Conservation (phyloP, 2,797 vertebrate genomes). For the Leucoraja ocellata region DNA sequence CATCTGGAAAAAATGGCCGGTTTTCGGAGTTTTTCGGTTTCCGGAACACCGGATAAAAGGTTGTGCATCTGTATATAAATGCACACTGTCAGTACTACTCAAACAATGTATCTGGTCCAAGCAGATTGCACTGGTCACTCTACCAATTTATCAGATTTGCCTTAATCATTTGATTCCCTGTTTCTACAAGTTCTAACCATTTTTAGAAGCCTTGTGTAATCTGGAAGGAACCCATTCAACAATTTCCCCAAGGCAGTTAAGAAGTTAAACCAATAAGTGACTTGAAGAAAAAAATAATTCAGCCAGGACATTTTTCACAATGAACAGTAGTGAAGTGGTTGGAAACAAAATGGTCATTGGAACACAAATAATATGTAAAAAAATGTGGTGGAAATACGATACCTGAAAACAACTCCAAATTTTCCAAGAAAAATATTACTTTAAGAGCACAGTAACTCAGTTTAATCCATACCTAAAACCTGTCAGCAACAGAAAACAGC, state of each 20-base stretch:
- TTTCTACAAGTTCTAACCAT: background rate
- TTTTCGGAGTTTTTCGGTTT: no score
- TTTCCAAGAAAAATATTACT: background rate
- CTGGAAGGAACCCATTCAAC: background rate
- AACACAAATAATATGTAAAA: background rate
- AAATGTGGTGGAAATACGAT: conserved; percentile 1
- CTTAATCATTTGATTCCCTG: background rate
- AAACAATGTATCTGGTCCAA: background rate
- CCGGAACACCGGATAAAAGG: no score
- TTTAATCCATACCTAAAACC: background rate
- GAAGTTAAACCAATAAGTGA: background rate
- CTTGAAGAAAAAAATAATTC: background rate
- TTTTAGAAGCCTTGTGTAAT: background rate
- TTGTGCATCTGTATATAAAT: no score
- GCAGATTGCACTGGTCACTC: background rate
- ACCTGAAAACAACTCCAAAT: background rate
- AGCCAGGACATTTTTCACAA: background rate
- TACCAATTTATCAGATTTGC: background rate
- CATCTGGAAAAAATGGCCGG: no score
- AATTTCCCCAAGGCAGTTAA: background rate
- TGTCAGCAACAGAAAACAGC: background rate
- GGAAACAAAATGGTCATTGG: background rate
- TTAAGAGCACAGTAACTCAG: background rate
- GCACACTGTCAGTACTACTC: background rate
- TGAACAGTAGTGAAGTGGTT: background rate